These are phyloP conservation scores for Numida meleagris DNA, from an alignment of 2,113 vertebrate genomes.

Conservation along the genomic window DNA sequence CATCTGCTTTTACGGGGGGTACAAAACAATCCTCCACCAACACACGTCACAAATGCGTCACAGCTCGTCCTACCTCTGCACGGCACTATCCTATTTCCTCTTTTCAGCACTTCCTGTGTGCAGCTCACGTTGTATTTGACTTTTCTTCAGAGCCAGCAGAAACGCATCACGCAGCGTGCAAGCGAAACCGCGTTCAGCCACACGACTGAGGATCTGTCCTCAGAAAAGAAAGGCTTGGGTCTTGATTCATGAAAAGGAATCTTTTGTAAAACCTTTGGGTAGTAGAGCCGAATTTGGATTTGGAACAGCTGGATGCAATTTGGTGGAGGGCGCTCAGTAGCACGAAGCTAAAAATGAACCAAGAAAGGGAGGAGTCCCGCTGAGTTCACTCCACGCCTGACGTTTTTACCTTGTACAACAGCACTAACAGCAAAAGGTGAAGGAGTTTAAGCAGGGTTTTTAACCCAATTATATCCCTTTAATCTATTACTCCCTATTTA, in stretches of 20 bases:
- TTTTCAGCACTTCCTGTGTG: neutral
- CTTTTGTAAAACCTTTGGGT: neutral
- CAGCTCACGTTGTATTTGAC: rapidly evolving
- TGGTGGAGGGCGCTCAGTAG: neutral
- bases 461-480: slow-evolving; percentile 62
- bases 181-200: neutral
- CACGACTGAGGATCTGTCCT: neutral
- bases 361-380: neutral
- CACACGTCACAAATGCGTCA: neutral
- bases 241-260: neutral
- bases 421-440: slow-evolving; percentile 38
- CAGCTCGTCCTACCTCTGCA: neutral
- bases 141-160: neutral
- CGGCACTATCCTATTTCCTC: slow-evolving; percentile 17
- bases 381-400: neutral
- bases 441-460: slow-evolving; percentile 38
- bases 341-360: neutral
- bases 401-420: slow-evolving; percentile 36
- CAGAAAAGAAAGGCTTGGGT: neutral
- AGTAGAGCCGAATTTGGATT: neutral
- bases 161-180: rapidly evolving
- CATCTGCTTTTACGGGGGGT: neutral
- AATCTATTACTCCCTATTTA: slow-evolving; percentile 63
- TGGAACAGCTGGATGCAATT: neutral
- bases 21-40: neutral